phyloP scores from a whole-genome alignment of 30 jellyfish, hydroid and myxozoan genomes.

The Cassiopea andromeda region DNA sequence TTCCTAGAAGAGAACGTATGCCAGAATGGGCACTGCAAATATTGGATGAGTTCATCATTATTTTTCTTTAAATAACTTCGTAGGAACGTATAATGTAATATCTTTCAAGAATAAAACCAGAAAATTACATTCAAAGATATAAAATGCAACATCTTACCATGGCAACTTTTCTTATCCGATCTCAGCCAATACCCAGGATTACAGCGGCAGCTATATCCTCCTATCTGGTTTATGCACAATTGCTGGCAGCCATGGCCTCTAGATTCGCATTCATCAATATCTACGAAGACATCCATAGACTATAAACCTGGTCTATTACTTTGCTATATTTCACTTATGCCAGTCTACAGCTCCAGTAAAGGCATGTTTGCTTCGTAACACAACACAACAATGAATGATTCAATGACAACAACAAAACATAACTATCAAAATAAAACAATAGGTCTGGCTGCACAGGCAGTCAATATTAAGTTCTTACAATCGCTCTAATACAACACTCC shows the following conservation, averaged over 20 bases:
- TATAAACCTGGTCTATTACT: background rate
- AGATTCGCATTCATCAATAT: constrained; percentile 73
- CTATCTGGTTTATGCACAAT: constrained; percentile 54
- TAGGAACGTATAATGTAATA: no score
- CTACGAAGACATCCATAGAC: constrained; percentile 16
- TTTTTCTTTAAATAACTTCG: no score
- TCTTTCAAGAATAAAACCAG: background rate
- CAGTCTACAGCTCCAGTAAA: no score
- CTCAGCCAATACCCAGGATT: constrained; percentile 72
- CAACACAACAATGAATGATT: no score
- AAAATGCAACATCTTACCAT: constrained; percentile 38
- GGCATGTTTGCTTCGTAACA: no score
- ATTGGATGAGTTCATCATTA: no score
- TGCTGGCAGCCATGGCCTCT: constrained; percentile 76
- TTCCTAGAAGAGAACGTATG: no score
- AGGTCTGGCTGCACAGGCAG: constrained; percentile 22
- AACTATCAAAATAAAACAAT: no score
- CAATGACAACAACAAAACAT: no score
- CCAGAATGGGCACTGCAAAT: no score
- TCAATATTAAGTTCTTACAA: constrained; percentile 4
- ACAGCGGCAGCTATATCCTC: constrained; percentile 77
- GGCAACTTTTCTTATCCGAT: constrained; percentile 70
- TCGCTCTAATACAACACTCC: constrained; percentile 19
- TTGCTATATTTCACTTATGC: no score
- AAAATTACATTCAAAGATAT: no score